Percentiles rank a stretch among this genome's conserved stretches.
Conservation (phyloP, 2,797 vertebrate species). For the Lithobates pipiens region DNA sequence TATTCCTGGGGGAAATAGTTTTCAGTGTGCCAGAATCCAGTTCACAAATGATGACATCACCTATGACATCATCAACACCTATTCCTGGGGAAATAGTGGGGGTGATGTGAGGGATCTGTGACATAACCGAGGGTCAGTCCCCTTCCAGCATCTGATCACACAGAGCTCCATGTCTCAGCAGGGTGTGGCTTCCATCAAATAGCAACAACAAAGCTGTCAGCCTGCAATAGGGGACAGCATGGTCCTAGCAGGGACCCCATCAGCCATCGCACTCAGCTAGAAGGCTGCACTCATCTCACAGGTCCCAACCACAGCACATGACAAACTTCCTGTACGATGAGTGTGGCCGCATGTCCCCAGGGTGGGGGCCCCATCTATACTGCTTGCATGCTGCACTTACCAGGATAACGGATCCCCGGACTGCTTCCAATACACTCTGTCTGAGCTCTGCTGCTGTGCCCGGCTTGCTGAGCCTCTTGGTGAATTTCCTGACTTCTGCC, state of each 20-base stretch:
- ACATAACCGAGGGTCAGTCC: no score
- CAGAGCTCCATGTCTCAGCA: constrained; percentile 1
- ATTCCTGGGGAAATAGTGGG: no score
- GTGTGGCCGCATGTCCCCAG: constrained; percentile 12
- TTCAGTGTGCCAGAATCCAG: no score
- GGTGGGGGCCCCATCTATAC: background rate
- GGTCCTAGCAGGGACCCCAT: background rate
- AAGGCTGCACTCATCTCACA: background rate
- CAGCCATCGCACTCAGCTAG: no score
- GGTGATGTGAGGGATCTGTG: no score
- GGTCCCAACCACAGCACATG: constrained; percentile 5
- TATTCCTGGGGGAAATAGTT: no score
- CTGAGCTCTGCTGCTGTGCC: constrained; percentile 94
- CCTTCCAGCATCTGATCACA: background rate
- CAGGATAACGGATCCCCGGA: constrained; percentile 85
- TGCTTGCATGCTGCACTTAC: constrained; percentile 74
- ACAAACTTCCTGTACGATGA: constrained; percentile 47
- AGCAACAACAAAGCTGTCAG: constrained; percentile 16
- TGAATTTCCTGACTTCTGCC: constrained; percentile 96
- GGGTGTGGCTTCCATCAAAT: constrained; percentile 48
- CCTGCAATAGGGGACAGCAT: background rate
- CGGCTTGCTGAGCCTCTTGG: constrained; percentile 93
- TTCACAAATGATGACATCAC: no score
- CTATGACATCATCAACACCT: no score
- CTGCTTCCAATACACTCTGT: constrained; percentile 94